phyloP scores from a whole-genome alignment of 2,113 vertebrate species.

The Triplophysa rosa region DNA sequence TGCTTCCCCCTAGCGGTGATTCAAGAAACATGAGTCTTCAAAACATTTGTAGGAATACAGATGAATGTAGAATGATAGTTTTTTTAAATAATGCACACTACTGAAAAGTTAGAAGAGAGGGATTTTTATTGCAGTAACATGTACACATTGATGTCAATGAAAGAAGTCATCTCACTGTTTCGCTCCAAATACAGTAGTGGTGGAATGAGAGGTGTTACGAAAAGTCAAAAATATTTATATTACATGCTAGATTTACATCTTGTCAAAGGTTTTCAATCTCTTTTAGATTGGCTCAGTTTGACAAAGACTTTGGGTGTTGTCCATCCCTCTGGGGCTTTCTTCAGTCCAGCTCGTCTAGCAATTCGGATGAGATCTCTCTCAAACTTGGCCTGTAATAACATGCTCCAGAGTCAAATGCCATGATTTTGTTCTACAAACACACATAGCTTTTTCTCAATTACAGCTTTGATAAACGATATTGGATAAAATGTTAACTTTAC shows the following conservation, averaged over 20 bases:
- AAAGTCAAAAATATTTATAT: conserved; percentile 12
- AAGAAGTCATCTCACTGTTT: conserved; percentile 5
- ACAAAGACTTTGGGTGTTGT: conserved; percentile 84
- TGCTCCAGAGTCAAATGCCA: not conserved
- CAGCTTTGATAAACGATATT: not conserved
- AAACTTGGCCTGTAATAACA: conserved; percentile 76
- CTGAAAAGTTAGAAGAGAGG: not conserved
- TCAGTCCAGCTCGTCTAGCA: conserved; percentile 87
- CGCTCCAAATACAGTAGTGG: not conserved
- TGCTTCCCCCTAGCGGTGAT: conserved; percentile 32
- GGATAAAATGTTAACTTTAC: not conserved
- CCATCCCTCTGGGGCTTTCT: conserved; percentile 82
- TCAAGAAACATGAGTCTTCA: not conserved
- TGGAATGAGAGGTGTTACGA: not conserved
- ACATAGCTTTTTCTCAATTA: not conserved
- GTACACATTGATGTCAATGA: not conserved
- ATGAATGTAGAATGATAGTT: not conserved
- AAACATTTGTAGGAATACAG: not conserved
- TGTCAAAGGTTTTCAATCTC: conserved; percentile 48
- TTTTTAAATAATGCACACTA: not conserved
- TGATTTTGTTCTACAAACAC: not conserved
- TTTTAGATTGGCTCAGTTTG: conserved; percentile 63
- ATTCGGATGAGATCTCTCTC: conserved; percentile 84
- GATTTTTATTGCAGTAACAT: conserved; percentile 39
- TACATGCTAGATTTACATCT: not conserved